Evolutionary conservation across 2,113 vertebrate genomes (phyloP).

Genomic region (Melanerpes aurifrons): DNA sequence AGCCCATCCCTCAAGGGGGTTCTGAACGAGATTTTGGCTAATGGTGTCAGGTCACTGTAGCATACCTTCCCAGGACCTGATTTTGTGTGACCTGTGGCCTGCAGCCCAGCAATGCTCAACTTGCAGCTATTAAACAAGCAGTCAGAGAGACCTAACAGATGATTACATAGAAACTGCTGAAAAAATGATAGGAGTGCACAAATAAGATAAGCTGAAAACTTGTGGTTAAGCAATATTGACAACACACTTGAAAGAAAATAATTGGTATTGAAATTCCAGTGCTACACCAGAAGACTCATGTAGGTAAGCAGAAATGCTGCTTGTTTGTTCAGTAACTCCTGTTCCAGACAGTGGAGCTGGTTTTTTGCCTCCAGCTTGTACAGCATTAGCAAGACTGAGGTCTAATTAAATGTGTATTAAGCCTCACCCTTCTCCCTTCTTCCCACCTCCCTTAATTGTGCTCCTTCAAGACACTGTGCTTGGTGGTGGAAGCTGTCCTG

Average conservation of each 20-base stretch:
- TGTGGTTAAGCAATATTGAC: not conserved
- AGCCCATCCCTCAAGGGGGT: not conserved
- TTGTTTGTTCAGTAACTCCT: not conserved
- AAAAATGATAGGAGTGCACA: not conserved
- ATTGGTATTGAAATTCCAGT: not conserved
- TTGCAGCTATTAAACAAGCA: not conserved
- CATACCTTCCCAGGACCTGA: not conserved
- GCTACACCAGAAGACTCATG: not conserved
- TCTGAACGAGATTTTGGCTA: not conserved
- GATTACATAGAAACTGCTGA: not conserved
- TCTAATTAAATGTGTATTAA: not conserved
- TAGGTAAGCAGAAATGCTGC: not conserved
- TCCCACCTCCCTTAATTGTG: not conserved
- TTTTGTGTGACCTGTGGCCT: conserved; percentile 5
- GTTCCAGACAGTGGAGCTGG: not conserved
- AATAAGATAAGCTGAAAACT: not conserved
- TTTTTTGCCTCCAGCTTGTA: not conserved
- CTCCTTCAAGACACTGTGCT: not conserved
- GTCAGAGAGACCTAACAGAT: not conserved
- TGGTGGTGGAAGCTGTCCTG: not conserved
- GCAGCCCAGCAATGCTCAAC: not conserved
- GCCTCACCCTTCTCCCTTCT: not conserved
- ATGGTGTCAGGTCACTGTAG: not conserved
- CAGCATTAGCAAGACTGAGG: not conserved
- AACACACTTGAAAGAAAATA: not conserved